phyloP scores from a whole-genome alignment of 1,140 invertebrate genomes.

The Drosophila virilis region DNA sequence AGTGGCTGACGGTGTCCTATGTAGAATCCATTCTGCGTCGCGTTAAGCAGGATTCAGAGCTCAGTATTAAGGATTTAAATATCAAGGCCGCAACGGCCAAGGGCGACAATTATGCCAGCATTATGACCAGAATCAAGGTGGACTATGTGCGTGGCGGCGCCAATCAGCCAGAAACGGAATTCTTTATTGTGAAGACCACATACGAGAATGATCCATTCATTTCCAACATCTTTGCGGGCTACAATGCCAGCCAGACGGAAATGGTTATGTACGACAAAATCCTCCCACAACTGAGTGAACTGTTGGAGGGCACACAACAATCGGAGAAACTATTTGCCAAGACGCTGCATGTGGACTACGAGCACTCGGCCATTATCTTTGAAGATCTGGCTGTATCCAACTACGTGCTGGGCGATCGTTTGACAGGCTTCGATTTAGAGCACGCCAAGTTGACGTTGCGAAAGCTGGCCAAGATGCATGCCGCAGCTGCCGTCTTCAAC shows the following conservation, averaged over 20 bases:
- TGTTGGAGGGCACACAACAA: slow-evolving; percentile 52
- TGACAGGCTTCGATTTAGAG: slow-evolving; percentile 85
- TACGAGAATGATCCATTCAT: slow-evolving; percentile 68
- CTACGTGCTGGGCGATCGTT: slow-evolving; percentile 85
- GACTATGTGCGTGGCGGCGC: slow-evolving; percentile 31
- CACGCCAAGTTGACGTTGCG: slow-evolving; percentile 84
- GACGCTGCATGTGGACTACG: slow-evolving; percentile 75
- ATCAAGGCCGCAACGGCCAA: slow-evolving; percentile 77
- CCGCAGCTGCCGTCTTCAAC: slow-evolving; percentile 78
- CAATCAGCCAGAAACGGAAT: slow-evolving; percentile 42
- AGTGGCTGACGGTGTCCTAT: slow-evolving; percentile 69
- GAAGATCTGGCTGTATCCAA: slow-evolving; percentile 85
- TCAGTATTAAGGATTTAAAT: slow-evolving; percentile 49
- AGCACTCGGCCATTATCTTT: slow-evolving; percentile 82
- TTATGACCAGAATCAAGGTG: slow-evolving; percentile 74
- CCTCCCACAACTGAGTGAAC: slow-evolving; percentile 56
- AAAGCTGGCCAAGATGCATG: slow-evolving; percentile 87
- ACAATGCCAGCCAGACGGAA: slow-evolving; percentile 67
- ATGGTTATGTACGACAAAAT: slow-evolving; percentile 81
- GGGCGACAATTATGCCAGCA: slow-evolving; percentile 81
- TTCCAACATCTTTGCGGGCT: slow-evolving; percentile 58
- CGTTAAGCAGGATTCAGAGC: slow-evolving; percentile 55
- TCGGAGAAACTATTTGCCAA: slow-evolving; percentile 73
- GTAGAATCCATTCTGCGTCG: slow-evolving; percentile 56
- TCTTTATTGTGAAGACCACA: slow-evolving; percentile 76